A percentile compares a stretch with the other conserved stretches of the same genome.
phyloP scores from a whole-genome alignment of 2,888 invertebrate genomes.

The Drosophila vallismaia region DNA sequence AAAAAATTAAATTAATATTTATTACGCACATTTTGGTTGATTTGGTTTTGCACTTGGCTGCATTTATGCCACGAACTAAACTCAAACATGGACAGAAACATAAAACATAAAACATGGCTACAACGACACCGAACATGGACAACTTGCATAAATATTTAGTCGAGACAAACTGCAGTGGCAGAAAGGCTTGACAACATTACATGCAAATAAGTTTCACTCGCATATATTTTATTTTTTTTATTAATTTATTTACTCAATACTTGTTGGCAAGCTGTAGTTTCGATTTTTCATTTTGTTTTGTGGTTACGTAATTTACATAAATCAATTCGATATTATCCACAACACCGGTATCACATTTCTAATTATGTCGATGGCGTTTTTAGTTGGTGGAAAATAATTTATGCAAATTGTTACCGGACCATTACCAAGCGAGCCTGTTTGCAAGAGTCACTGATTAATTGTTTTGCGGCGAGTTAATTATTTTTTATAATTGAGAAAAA shows the following conservation, averaged over 20 bases:
- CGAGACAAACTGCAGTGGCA: constrained; percentile 19
- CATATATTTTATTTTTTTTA: constrained; percentile 26
- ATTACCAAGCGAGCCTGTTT: constrained; percentile 16
- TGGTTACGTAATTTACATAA: constrained; percentile 73
- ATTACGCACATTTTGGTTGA: constrained; percentile 62
- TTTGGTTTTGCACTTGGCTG: constrained; percentile 71
- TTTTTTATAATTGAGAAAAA: constrained; percentile 36
- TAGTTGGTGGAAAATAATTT: constrained; percentile 57
- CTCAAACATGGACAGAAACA: neutral
- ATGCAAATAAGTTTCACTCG: constrained; percentile 54
- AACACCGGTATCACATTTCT: constrained; percentile 66
- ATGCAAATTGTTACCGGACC: constrained; percentile 61
- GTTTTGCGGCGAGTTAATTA: constrained; percentile 38
- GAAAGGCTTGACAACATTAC: constrained; percentile 48
- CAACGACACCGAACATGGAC: constrained; percentile 27
- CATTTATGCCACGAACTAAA: constrained; percentile 31
- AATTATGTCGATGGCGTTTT: constrained; percentile 72
- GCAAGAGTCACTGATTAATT: constrained; percentile 36
- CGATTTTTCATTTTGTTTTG: constrained; percentile 46
- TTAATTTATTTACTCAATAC: constrained; percentile 58
- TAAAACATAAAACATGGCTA: constrained; percentile 10
- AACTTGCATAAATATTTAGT: constrained; percentile 39
- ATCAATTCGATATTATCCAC: constrained; percentile 66
- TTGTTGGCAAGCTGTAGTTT: constrained; percentile 9
- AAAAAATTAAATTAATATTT: constrained; percentile 61